Evolutionary conservation across 2,797 vertebrate genomes (phyloP).

Genomic region (Apogon hyalosoma): DNA sequence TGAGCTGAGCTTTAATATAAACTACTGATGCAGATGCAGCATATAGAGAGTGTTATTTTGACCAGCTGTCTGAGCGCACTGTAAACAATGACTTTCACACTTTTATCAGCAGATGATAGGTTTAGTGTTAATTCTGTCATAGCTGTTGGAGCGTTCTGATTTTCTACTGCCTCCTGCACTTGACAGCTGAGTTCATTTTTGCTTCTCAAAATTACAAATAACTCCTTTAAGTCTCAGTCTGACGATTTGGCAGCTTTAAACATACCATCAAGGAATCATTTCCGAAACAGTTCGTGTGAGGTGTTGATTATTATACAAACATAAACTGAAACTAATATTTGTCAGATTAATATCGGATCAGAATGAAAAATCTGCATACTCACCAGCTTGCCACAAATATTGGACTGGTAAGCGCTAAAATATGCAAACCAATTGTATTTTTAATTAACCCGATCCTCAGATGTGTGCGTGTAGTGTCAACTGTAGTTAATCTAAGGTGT

Average conservation of each 20-base stretch:
- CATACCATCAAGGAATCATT: background rate
- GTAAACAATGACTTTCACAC: no score
- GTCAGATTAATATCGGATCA: background rate
- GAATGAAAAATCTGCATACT: slow-evolving; percentile 12
- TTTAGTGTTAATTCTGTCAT: no score
- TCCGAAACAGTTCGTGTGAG: background rate
- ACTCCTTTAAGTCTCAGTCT: background rate
- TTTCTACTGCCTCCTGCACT: no score
- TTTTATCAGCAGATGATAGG: no score
- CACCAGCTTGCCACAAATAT: slow-evolving; percentile 1
- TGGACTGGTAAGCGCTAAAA: slow-evolving; percentile 26
- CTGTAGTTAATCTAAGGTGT: slow-evolving; percentile 80
- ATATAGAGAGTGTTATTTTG: no score
- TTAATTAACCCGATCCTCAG: background rate
- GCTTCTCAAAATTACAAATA: no score
- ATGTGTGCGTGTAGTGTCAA: slow-evolving; percentile 5
- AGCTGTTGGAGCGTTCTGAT: no score
- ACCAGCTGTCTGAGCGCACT: no score
- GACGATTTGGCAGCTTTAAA: slow-evolving; percentile 1
- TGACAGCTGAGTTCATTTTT: no score
- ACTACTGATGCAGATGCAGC: no score
- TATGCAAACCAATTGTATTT: slow-evolving; percentile 1
- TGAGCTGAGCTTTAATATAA: no score
- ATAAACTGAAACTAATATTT: slow-evolving; percentile 7
- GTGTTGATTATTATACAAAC: background rate